Base-by-base conservation (phyloP, 2,797 vertebrate genomes). In the Acomys russatus region DNA sequence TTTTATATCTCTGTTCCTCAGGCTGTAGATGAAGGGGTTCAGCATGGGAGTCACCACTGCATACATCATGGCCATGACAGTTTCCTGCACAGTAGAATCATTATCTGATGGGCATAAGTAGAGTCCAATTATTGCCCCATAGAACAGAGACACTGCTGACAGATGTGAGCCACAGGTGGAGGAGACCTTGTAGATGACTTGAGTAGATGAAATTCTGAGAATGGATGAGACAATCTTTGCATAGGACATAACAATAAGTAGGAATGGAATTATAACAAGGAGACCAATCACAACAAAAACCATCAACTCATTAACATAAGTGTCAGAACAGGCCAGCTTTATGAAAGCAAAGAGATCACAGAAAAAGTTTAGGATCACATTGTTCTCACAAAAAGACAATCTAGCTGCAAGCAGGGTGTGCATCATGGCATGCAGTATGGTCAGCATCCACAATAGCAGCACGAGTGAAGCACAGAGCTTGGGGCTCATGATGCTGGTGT, bases 401-500 rank as follows among this genome's bases (percentile, higher is more conserved):
- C 51, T 71, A 25, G 51, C 33, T 51, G 71, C 17, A 51, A 87
- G 85, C 30, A 97, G 4, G 0, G 96, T 97, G 23, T 97, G 96
- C 38, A 97, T 38, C 80, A 97, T 10, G 22, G 96, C 94, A 15
- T 92, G 54, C 8, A 88, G 86, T 1, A 17, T 86, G 3, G 94
- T 94, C 88, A 97, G 54, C 4, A 82, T 38, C 96, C 96, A 97
- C 66, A 90, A 88, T 5, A 91, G 44, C 44, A 44, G 44, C 44
- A 44, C 44, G 3, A 44, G 44, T 44, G 44, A 44, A 44, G 44
- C 44, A 44, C 44, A 44, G 44, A 44, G 44, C 44, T 56, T 56
- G 56, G 56, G 56, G 56, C 56, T 56, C 56, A 98, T 98, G 18
- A 98, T 44, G 64, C 79, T 56, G 22, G 92, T 90, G 70, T 98